These are phyloP conservation scores for Setophaga kirtlandii DNA, from an alignment of 2,113 vertebrate species.

Conservation along the genomic window DNA sequence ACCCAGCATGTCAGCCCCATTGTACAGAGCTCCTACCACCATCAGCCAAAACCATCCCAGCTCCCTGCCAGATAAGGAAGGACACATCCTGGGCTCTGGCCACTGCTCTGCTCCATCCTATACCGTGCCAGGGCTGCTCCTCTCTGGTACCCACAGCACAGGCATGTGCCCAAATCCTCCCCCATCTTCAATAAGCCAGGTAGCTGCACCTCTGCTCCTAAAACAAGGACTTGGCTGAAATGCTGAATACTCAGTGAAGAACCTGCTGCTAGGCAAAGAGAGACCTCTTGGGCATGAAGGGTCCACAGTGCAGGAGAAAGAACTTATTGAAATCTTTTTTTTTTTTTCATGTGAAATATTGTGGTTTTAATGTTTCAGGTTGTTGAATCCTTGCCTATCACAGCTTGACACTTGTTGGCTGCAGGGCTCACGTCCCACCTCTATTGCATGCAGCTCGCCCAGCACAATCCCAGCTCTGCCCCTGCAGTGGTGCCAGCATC, in stretches of 20 bases:
- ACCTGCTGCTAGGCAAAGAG: background rate
- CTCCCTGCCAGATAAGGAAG: background rate
- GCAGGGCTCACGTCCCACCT: background rate
- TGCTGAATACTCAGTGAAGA: background rate
- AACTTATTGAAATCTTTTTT: background rate
- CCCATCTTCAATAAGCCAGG: background rate
- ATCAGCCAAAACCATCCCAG: background rate
- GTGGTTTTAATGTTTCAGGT: fast-evolving
- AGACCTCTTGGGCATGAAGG: background rate
- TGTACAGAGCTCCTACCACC: background rate
- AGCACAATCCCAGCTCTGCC: background rate
- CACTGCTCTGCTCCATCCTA: background rate
- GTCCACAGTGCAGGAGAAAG: background rate
- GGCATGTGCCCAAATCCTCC: background rate
- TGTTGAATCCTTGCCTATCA: background rate
- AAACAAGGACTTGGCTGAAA: background rate
- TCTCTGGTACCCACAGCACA: background rate
- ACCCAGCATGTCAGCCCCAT: background rate
- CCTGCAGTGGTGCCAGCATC: background rate
- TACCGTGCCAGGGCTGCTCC: fast-evolving
- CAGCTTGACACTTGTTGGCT: background rate
- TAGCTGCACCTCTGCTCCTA: fast-evolving
- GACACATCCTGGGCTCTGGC: background rate
- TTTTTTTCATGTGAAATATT: background rate
- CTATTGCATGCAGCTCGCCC: background rate